Evolutionary conservation across 2,888 invertebrate species (phyloP).

Genomic region (Ophion slaviceki): DNA sequence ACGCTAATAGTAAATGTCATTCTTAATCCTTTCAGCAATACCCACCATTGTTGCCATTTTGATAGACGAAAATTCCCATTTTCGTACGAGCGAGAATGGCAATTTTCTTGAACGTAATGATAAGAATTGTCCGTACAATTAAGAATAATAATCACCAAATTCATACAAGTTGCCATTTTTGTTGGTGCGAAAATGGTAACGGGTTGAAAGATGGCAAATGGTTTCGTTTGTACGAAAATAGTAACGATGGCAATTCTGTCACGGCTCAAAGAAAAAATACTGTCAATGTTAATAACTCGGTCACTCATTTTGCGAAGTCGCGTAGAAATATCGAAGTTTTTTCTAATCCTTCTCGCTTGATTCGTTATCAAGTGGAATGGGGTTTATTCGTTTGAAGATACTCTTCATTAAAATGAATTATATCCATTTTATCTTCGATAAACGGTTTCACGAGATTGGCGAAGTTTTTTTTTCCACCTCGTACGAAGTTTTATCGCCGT

Average conservation of each 20-base stretch:
- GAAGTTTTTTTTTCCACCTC: constrained; percentile 6
- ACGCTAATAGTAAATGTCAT: background rate
- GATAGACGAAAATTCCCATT: too few species aligned
- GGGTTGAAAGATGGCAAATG: too few species aligned
- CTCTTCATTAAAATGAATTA: background rate
- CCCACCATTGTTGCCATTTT: too few species aligned
- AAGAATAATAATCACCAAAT: too few species aligned
- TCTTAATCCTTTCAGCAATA: background rate
- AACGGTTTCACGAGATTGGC: constrained; percentile 10
- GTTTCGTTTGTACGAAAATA: too few species aligned
- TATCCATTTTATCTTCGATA: constrained; percentile 1
- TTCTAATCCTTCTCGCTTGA: background rate
- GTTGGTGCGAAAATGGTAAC: too few species aligned
- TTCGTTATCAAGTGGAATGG: background rate
- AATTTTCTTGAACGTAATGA: too few species aligned
- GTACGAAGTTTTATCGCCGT: constrained; percentile 41
- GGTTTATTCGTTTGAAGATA: background rate
- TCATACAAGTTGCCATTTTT: too few species aligned
- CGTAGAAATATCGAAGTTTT: background rate
- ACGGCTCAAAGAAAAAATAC: background rate
- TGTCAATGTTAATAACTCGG: background rate
- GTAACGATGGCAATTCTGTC: too few species aligned
- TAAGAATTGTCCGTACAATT: too few species aligned
- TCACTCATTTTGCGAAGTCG: background rate
- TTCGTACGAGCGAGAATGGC: too few species aligned